Evolutionary conservation across 2,113 vertebrate genomes (phyloP).

Genomic region (Urocolius indicus): DNA sequence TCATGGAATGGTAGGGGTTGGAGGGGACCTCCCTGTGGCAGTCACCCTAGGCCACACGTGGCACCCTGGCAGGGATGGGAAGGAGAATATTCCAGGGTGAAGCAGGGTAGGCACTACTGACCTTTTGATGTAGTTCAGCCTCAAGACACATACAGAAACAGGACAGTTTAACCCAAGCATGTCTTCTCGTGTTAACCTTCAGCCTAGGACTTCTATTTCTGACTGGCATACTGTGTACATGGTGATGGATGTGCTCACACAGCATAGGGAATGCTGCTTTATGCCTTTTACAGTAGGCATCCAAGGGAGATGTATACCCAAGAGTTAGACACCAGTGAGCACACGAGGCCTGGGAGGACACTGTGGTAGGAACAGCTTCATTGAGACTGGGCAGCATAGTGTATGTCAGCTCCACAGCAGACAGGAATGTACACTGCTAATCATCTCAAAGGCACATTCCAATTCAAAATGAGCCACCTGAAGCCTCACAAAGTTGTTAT

Average conservation of each 20-base stretch:
- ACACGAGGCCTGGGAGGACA: background rate
- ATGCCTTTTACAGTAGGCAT: background rate
- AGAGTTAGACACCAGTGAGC: background rate
- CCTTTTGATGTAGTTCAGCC: background rate
- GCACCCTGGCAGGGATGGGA: background rate
- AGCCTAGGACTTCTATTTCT: background rate
- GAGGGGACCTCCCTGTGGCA: no score
- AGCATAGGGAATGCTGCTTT: background rate
- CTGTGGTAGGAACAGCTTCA: background rate
- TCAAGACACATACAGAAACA: background rate
- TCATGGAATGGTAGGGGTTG: no score
- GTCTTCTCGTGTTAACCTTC: background rate
- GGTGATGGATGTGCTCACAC: background rate
- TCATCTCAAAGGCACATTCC: background rate
- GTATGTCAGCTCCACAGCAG: background rate
- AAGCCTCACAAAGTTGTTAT: background rate
- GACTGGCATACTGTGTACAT: background rate
- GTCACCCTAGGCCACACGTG: background rate
- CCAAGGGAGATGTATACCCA: background rate
- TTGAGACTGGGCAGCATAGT: fast-evolving
- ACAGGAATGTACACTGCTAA: background rate
- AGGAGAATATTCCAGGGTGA: background rate
- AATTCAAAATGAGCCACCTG: background rate
- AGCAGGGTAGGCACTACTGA: background rate
- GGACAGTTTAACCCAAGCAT: background rate